Base-by-base conservation (phyloP, 2,888 invertebrate genomes). In the Phalangium opilio region DNA sequence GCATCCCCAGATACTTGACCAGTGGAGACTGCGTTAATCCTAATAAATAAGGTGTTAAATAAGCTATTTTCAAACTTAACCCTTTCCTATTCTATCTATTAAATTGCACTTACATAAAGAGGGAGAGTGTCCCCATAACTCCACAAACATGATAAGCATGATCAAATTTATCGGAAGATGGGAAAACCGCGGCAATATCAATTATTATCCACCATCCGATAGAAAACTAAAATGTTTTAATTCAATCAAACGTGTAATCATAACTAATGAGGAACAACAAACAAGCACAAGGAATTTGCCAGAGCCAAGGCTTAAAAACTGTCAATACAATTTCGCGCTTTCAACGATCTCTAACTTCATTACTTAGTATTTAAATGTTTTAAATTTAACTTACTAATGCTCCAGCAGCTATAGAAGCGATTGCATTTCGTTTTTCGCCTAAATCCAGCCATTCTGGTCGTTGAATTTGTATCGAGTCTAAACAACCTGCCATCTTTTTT, bases 191-290 rank as follows among this genome's bases (percentile, higher is more conserved):
- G 48, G 86, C 81, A 8, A 90, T 86, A 71, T 96, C 96, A 59
- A 98, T 93, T 52, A 93, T 81, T 52, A 91, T 78, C 98, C 96
- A 98, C 95, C 96, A 96, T 43, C 93, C 96, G 58, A 79, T 70
- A 61, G 90, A 93, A 70, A 96, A 96, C 90, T 91, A 39, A 39
- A 43, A 34, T 19, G 43, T 50, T 47, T 44, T 46, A 44, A 39
- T 43, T 49, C 33, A 48, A 47, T 45, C 27, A 39, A 52, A n/a
- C n/a, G n/a, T n/a, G n/a, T n/a, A n/a, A n/a, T n/a, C n/a, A n/a
- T n/a, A n/a, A n/a, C n/a, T n/a, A n/a, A n/a, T n/a, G n/a, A n/a
- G n/a, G 21, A 19, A 40, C 41, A 19, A 8, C 4, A 18, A 38
- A 4, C 10, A 18, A 17, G 17, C 5, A 38, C 10, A n/a, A n/a